Conservation (phyloP, 1,140 invertebrate species). For the Chlorops oryzae region DNA sequence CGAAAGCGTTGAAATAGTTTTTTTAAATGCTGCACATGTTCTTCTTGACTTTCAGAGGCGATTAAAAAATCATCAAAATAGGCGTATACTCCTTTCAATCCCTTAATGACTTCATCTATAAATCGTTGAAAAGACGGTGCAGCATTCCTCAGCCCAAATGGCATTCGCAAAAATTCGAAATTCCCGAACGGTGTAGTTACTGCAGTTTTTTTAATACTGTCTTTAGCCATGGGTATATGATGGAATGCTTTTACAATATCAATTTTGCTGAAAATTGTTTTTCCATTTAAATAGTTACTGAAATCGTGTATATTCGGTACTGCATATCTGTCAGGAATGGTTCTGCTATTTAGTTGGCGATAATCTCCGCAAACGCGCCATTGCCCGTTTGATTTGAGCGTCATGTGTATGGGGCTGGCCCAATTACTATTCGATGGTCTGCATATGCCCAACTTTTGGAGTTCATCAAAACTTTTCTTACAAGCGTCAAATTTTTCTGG, state of each 20-base stretch:
- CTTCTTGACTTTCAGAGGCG: conserved; percentile 23
- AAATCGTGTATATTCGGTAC: conserved; percentile 14
- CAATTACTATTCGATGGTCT: conserved; percentile 4
- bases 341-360: conserved; percentile 8
- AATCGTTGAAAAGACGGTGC: conserved; percentile 50
- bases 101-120: conserved; percentile 48
- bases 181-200: conserved; percentile 41
- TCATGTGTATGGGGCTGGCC: conserved; percentile 4
- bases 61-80: conserved; percentile 54
- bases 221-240: conserved; percentile 41
- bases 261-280: conserved; percentile 13
- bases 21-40: conserved; percentile 30
- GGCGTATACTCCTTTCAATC: conserved; percentile 33
- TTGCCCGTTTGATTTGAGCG: conserved; percentile 1
- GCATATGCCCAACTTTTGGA: conserved; percentile 17
- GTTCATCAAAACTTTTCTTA: conserved; percentile 50
- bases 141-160: conserved; percentile 41
- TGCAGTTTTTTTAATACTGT: conserved; percentile 42
- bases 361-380: conserved; percentile 17
- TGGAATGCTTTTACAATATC: conserved; percentile 45
- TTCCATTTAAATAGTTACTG: conserved; percentile 10
- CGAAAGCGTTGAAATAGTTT: conserved; percentile 21
- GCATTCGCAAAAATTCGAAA: conserved; percentile 45
- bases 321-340: conserved; percentile 10
- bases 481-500: conserved; percentile 35